Evolutionary conservation across 2,797 vertebrate species (phyloP).

Genomic region (Myotis vivesi): DNA sequence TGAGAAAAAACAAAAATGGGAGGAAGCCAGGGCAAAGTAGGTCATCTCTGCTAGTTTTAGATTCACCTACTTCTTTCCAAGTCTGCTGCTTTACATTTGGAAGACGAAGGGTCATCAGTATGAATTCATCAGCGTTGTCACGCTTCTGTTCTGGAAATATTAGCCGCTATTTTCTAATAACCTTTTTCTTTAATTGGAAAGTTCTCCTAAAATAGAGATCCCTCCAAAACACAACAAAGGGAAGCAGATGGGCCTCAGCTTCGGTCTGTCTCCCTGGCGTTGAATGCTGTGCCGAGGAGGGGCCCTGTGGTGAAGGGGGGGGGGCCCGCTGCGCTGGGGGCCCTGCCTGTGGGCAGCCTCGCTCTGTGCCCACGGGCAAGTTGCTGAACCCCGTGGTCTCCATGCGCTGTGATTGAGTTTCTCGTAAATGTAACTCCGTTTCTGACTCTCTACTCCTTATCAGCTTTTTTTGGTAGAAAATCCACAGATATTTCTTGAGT

Average conservation of each 20-base stretch:
- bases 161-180: background rate
- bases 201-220: background rate
- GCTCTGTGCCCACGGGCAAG: background rate
- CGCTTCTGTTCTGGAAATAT: background rate
- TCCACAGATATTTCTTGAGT: background rate
- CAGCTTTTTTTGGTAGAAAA: background rate
- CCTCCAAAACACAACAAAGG: background rate
- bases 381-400: background rate
- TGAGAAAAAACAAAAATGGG: constrained; percentile 78
- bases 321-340: background rate
- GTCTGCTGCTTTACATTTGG: background rate
- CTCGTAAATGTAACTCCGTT: background rate
- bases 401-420: background rate
- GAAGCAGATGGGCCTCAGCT: background rate
- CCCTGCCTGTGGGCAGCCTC: background rate
- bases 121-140: background rate
- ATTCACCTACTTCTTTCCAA: background rate
- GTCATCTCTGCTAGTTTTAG: background rate
- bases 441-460: background rate
- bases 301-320: too few relatives aligned
- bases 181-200: background rate
- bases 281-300: too few relatives aligned
- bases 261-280: too few relatives aligned
- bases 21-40: constrained; percentile 86
- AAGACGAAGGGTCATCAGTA: background rate